Conservation (phyloP, 1,140 invertebrate species). For the Temnothorax nylanderi region DNA sequence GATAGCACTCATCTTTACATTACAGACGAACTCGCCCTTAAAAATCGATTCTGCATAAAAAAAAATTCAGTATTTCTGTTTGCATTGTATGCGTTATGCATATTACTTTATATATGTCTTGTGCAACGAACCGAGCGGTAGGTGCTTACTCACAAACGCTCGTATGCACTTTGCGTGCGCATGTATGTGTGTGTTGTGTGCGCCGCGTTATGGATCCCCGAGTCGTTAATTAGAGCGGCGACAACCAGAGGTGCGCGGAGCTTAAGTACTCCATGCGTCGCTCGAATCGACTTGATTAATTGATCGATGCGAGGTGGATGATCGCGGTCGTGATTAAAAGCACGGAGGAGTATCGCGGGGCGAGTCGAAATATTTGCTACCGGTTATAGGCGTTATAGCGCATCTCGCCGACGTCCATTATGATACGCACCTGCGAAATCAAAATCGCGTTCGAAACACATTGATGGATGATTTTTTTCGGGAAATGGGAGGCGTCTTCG, state of each 20-base stretch:
- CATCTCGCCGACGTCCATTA: constrained; percentile 46
- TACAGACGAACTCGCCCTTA: background rate
- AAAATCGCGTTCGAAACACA: background rate
- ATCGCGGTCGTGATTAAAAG: constrained; percentile 36
- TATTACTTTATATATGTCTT: constrained; percentile 4
- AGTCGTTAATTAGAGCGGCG: constrained; percentile 65
- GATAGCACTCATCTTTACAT: background rate
- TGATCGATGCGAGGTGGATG: constrained; percentile 55
- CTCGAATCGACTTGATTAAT: constrained; percentile 68
- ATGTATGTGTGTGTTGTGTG: background rate
- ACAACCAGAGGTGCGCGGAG: constrained; percentile 65
- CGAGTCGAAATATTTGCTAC: constrained; percentile 60
- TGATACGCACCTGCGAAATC: constrained; percentile 40
- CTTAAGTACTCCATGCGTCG: constrained; percentile 60
- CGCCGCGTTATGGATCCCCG: constrained; percentile 50
- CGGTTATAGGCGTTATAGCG: constrained; percentile 31
- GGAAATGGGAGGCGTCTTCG: background rate
- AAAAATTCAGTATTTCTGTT: background rate
- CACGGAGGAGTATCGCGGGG: background rate
- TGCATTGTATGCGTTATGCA: background rate
- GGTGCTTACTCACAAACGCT: constrained; percentile 39
- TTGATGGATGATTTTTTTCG: background rate
- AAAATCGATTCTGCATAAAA: background rate
- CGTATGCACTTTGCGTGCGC: background rate
- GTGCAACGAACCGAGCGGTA: constrained; percentile 29